phyloP scores from a whole-genome alignment of 2,797 vertebrate species.

The Lacerta bilineata region DNA sequence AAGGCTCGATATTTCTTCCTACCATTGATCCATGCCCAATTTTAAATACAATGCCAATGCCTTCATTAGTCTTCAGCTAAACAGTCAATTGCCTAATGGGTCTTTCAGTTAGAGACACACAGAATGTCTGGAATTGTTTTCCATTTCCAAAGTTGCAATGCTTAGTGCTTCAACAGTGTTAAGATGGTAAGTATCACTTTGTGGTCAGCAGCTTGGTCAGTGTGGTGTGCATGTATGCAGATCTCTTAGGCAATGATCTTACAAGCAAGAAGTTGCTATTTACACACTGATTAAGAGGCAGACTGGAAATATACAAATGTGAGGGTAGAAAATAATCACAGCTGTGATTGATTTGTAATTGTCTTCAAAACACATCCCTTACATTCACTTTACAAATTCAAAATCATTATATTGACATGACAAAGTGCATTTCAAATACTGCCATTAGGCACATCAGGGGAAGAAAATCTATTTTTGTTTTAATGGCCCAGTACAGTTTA shows the following conservation, averaged over 20 bases:
- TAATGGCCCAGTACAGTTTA: too few relatives aligned
- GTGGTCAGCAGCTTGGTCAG: neutral
- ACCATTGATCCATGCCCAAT: neutral
- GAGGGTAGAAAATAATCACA: conserved; percentile 1
- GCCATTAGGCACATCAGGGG: neutral
- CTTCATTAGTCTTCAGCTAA: conserved; percentile 8
- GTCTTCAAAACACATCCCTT: neutral
- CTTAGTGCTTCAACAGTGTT: neutral
- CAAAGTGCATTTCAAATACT: conserved; percentile 24
- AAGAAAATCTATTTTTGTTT: neutral
- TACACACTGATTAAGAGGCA: conserved; percentile 5
- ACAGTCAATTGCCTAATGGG: neutral
- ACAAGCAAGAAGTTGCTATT: neutral
- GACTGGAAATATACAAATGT: neutral
- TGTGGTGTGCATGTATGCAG: neutral
- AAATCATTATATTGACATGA: conserved; percentile 26
- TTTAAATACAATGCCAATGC: conserved; percentile 21
- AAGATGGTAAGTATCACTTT: neutral
- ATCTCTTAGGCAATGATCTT: neutral
- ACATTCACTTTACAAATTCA: conserved; percentile 15
- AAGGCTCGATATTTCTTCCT: neutral
- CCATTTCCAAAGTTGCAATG: neutral
- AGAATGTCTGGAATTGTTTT: neutral
- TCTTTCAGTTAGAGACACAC: neutral
- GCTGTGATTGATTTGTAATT: neutral